A percentile compares a stretch with the other conserved stretches of the same genome.
Conservation (phyloP, 2,113 vertebrate genomes). For the Copsychus sechellarum region DNA sequence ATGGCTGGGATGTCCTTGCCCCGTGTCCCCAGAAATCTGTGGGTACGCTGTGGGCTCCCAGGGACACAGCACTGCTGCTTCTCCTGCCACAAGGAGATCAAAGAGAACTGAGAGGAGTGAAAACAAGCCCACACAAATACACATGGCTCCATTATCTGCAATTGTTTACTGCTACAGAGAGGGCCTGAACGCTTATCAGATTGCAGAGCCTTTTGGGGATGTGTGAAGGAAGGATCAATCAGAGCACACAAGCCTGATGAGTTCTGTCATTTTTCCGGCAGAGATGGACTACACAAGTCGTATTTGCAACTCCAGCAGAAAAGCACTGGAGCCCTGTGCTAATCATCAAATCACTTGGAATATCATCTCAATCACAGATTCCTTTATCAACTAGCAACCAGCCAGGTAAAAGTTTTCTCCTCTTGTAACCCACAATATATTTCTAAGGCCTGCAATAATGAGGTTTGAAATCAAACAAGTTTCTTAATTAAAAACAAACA, state of each 20-base stretch:
- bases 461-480: neutral
- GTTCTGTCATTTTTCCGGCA: neutral
- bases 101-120: neutral
- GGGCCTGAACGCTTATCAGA: neutral
- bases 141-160: neutral
- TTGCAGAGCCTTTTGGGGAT: neutral
- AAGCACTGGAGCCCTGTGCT: neutral
- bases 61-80: neutral
- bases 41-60: neutral
- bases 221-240: neutral
- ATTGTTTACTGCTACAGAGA: neutral
- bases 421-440: neutral
- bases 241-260: neutral
- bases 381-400: neutral
- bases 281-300: accelerated
- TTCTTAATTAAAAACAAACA: neutral
- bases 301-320: neutral
- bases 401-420: neutral
- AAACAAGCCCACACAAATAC: neutral
- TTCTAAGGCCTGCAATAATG: neutral
- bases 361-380: neutral
- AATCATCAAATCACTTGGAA: neutral
- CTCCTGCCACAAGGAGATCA: constrained; percentile 8
- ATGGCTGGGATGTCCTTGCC: neutral
- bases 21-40: neutral